Conservation (phyloP, 2,888 invertebrate species). For the Epistrophella euchroma region DNA sequence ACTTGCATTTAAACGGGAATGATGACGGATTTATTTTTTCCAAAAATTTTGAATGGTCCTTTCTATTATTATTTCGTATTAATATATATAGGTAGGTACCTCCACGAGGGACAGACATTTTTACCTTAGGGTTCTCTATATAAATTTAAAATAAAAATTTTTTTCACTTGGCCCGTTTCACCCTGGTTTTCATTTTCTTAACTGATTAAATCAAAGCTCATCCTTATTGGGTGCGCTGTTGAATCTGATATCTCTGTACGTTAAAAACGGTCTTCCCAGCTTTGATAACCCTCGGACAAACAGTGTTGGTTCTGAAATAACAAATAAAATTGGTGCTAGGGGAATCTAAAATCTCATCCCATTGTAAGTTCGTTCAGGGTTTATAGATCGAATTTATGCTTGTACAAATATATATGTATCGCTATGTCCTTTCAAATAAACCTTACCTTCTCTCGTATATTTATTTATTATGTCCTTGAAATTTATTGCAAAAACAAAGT, state of each 20-base stretch:
- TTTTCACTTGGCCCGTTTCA: slow-evolving; percentile 43
- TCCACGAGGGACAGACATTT: slow-evolving; percentile 4
- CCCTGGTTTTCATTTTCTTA: slow-evolving; percentile 51
- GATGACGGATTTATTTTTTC: slow-evolving; percentile 56
- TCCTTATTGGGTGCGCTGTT: slow-evolving; percentile 43
- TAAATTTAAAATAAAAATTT: background rate
- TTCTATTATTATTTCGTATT: slow-evolving; percentile 65
- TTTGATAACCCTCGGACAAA: background rate
- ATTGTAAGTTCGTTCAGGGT: slow-evolving; percentile 14
- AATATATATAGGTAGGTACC: slow-evolving; percentile 11
- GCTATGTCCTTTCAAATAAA: background rate
- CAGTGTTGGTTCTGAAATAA: slow-evolving; percentile 63
- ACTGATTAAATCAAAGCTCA: slow-evolving; percentile 73
- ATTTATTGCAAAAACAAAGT: slow-evolving; percentile 64
- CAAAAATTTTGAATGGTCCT: slow-evolving; percentile 57
- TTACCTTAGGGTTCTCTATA: slow-evolving; percentile 25
- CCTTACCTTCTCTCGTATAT: background rate
- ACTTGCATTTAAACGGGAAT: slow-evolving; percentile 47
- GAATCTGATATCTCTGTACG: background rate
- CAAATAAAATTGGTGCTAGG: slow-evolving; percentile 48
- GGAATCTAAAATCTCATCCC: slow-evolving; percentile 41
- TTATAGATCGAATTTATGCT: background rate
- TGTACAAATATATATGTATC: slow-evolving; percentile 1
- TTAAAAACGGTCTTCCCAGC: background rate
- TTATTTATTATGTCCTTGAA: slow-evolving; percentile 51